A percentile compares a stretch with the other conserved stretches of the same genome.
phyloP scores from a whole-genome alignment of 2,113 vertebrate species.

The Stomatorhinus ivindoensis region DNA sequence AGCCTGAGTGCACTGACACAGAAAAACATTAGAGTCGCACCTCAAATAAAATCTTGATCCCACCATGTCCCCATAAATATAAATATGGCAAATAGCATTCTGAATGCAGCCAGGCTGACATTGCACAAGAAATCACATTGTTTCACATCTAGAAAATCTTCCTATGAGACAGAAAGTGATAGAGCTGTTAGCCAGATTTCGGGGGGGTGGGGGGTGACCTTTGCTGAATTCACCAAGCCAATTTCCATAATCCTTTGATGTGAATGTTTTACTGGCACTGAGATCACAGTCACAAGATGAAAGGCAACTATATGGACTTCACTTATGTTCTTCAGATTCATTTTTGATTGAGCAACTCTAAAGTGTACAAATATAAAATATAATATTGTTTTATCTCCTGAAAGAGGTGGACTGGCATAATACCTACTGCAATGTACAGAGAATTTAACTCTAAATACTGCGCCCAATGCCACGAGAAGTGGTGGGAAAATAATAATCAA shows the following conservation, averaged over 20 bases:
- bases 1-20: not conserved
- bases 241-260: conserved; percentile 22
- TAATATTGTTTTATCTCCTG: conserved; percentile 16
- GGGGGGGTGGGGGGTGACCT: conserved; percentile 15
- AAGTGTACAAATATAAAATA: conserved; percentile 15
- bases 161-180: not conserved
- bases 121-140: not conserved
- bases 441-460: not conserved
- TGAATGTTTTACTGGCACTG: conserved; percentile 25
- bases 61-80: not conserved
- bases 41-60: not conserved
- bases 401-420: not conserved
- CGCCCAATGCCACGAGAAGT: not conserved
- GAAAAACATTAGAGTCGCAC: not conserved
- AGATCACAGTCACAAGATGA: conserved; percentile 26
- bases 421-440: not conserved
- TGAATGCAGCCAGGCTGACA: not conserved
- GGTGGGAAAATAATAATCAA: not conserved
- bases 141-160: not conserved
- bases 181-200: conserved; percentile 19
- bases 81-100: not conserved
- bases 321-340: conserved; percentile 24
- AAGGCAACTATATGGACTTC: conserved; percentile 34
- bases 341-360: not conserved
- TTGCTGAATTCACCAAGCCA: conserved; percentile 16